Evolutionary conservation across 2,888 invertebrate genomes (phyloP), one percentile per base, ranked within the genome.

Genomic region (Neoaliturus tenellus): DNA sequence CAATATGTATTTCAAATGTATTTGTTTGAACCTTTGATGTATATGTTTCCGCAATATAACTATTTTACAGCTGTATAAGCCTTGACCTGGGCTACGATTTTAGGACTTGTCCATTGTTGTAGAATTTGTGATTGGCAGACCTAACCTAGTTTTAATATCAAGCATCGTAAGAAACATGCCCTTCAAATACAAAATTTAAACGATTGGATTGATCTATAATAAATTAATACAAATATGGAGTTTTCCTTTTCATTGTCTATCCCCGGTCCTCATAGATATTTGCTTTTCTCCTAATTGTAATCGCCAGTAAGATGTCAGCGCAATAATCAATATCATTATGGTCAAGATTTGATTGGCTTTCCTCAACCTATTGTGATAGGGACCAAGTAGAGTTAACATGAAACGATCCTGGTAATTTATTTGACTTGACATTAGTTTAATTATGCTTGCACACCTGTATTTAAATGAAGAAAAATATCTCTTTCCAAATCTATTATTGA

Each of bases 41-140:
- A n/a, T n/a, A n/a, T 25, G 14, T 28, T 62, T 28, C 10, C 31
- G 4, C 4, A 17, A 28, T 62, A 28, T 28, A 62, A 14, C 17
- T 62, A 62, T 62, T 28, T 62, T 62, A 62, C 62, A 17, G 23
- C 1, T 17, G 28, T 14, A 23, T 23, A 28, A 62, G 5, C 62
- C 62, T 62, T 62, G 62, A 62, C 62, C 62, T 62, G 62, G 62
- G 62, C 28, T 62, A 62, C 28, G 62, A 25, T 62, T 28, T 14
- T 31, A n/a, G 62, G 62, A 28, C 62, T 62, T 62, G 62, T 14
- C 62, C 62, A 62, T 23, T 12, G 5, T 62, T 62, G 17, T 25
- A 62, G 5, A 62, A 31, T 62, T 62, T 62, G 31, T 62, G 28
- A 62, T 62, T 62, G 62, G 62, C 31, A 62, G 62, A 62, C 62